These are phyloP conservation scores for Sarcophaga carnaria DNA, from an alignment of 2,888 invertebrate genomes.

Conservation along the genomic window DNA sequence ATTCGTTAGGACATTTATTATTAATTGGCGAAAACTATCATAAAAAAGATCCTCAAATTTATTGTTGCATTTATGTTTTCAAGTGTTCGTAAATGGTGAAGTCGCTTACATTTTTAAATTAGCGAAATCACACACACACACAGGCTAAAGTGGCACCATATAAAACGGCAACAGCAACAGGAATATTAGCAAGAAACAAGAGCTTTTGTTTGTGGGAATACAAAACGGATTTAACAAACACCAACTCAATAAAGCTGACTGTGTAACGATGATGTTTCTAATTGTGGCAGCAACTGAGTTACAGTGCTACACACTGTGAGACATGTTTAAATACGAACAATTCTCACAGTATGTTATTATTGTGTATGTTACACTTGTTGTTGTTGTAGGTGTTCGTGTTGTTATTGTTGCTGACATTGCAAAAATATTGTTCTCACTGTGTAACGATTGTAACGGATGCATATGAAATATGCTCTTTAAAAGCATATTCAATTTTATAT, in stretches of 20 bases:
- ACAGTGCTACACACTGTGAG: background rate
- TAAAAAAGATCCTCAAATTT: too few relatives aligned
- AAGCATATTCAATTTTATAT: constrained; percentile 23
- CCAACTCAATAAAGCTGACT: background rate
- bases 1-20: too few relatives aligned
- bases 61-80: too few relatives aligned
- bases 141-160: too few relatives aligned
- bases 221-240: background rate
- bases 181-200: too few relatives aligned
- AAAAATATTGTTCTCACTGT: background rate
- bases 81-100: too few relatives aligned
- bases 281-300: background rate
- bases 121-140: too few relatives aligned
- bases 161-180: too few relatives aligned
- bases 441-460: constrained; percentile 6
- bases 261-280: background rate
- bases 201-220: background rate
- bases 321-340: background rate
- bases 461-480: constrained; percentile 19
- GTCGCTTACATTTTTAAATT: too few relatives aligned
- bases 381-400: background rate
- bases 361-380: background rate
- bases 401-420: background rate
- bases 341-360: constrained; percentile 17
- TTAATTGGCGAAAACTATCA: too few relatives aligned